Evolutionary conservation across 2,113 vertebrate genomes (phyloP).

Genomic region (Sprattus sprattus): DNA sequence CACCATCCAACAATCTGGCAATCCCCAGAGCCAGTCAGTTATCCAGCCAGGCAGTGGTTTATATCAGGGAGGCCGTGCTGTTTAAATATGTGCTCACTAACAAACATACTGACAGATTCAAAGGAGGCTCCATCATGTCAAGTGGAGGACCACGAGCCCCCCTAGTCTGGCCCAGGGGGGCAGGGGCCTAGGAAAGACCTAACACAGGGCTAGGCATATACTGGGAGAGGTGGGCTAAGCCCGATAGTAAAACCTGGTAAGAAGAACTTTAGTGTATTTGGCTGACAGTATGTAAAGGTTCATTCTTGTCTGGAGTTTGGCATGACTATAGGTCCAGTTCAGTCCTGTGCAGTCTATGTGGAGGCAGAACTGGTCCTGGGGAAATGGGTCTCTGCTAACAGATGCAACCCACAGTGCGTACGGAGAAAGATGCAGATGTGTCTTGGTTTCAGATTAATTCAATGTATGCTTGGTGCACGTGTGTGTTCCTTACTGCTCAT

Average conservation of each 20-base stretch:
- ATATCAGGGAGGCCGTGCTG: too few relatives aligned
- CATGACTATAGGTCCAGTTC: too few relatives aligned
- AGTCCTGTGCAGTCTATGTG: too few relatives aligned
- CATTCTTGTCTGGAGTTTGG: too few relatives aligned
- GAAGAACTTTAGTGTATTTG: background rate
- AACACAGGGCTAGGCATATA: background rate
- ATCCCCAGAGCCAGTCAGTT: background rate
- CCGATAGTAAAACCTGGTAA: background rate
- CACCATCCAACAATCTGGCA: constrained; percentile 3
- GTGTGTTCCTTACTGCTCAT: background rate
- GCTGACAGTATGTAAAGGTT: too few relatives aligned
- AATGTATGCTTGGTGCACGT: too few relatives aligned
- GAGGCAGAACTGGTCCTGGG: too few relatives aligned
- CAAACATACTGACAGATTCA: too few relatives aligned
- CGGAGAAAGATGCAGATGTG: constrained; percentile 15
- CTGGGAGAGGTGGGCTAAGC: background rate
- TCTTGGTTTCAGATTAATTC: constrained; percentile 26
- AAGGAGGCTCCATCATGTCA: too few relatives aligned
- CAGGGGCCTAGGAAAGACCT: background rate
- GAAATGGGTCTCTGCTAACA: too few relatives aligned
- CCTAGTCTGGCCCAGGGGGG: background rate
- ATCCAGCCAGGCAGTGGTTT: background rate
- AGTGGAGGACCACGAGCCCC: background rate
- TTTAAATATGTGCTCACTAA: too few relatives aligned
- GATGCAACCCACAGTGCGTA: too few relatives aligned